Base-by-base conservation (phyloP, 2,113 vertebrate genomes). In the Dromaius novaehollandiae region DNA sequence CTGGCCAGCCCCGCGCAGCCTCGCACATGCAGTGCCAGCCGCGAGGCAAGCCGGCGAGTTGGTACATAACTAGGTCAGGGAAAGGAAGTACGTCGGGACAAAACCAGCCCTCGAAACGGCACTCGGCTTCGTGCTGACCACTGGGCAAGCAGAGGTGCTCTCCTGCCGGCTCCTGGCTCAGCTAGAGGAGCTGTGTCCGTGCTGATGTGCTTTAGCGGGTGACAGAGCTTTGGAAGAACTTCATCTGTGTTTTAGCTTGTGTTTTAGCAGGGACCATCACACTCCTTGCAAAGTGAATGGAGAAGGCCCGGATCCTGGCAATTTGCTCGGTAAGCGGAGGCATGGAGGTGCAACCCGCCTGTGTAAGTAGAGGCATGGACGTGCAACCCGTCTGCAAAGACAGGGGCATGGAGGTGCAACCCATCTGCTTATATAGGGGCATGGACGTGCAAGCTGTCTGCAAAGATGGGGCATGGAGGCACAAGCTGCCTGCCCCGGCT, bases 81-180 rank as follows among this genome's bases (percentile, higher is more conserved):
- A 24, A 25, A 73, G 34, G 34, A 70, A 75, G 22, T 34, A 4
- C 8, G 3, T 6, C 11, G 14, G 65, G 87, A 60, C n/a, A 40
- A 51, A 70, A 82, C 6, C 28, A 38, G 42, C 50, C 50, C 65
- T 19, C 48, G 46, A 12, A 63, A 80, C 13, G 36, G 34, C 8
- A 2, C 46, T 40, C 1, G 5, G 73, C 63, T 80, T 48, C 25
- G 18, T 40, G 56, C 22, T 4, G 13, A 48, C 14, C 1, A 0
- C 28, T 1, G 7, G 38, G 76, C 6, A 25, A 87, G 68, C 78
- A 53, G 1, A 0, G 64, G 11, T 0, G 2, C 51, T 42, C 7
- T n/a, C 25, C 36, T 0, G 3, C 10, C 2, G 1, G 61, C 28
- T 60, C 56, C 4, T 63, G 30, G 44, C 17, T 28, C 0, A 0